These are phyloP conservation scores for Spinus pinus DNA, from an alignment of 2,797 vertebrate genomes.

Conservation along the genomic window DNA sequence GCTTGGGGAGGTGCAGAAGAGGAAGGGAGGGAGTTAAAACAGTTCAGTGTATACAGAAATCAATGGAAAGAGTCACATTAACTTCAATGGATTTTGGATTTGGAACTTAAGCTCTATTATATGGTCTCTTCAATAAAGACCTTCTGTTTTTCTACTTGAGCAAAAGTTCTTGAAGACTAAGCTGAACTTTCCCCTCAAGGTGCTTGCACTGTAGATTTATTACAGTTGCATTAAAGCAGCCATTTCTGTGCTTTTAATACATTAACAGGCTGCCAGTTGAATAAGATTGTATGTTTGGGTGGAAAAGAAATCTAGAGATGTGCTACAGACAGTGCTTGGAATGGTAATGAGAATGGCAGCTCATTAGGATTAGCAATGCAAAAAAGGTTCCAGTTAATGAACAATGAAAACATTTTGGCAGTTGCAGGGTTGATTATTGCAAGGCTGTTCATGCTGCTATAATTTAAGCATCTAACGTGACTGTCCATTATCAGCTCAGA, in stretches of 20 bases:
- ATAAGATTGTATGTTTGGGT: slow-evolving; percentile 42
- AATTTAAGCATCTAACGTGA: slow-evolving; percentile 44
- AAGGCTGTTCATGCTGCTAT: slow-evolving; percentile 11
- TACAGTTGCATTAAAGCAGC: not conserved
- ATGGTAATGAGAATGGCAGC: slow-evolving; percentile 48
- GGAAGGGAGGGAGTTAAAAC: not conserved
- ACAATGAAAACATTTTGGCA: slow-evolving; percentile 61
- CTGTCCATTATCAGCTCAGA: slow-evolving; percentile 64
- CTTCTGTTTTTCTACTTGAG: slow-evolving; percentile 33
- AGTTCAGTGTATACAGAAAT: not conserved
- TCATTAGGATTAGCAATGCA: slow-evolving; percentile 65
- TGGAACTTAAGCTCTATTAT: not conserved
- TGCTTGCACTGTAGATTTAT: slow-evolving; percentile 22
- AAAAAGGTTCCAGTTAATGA: slow-evolving; percentile 66
- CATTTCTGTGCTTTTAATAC: not conserved
- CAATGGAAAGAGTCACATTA: not conserved
- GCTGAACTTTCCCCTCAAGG: slow-evolving; percentile 23
- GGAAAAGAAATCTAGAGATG: slow-evolving; percentile 41
- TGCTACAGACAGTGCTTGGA: slow-evolving; percentile 15
- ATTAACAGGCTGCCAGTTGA: slow-evolving; percentile 30
- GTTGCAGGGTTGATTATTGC: slow-evolving; percentile 21
- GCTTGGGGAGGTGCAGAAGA: not conserved
- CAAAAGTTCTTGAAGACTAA: not conserved
- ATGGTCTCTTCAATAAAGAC: not conserved
- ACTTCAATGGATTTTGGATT: not conserved